Evolutionary conservation across 2,113 vertebrate genomes (phyloP).

Genomic region (Lipotes vexillifer): DNA sequence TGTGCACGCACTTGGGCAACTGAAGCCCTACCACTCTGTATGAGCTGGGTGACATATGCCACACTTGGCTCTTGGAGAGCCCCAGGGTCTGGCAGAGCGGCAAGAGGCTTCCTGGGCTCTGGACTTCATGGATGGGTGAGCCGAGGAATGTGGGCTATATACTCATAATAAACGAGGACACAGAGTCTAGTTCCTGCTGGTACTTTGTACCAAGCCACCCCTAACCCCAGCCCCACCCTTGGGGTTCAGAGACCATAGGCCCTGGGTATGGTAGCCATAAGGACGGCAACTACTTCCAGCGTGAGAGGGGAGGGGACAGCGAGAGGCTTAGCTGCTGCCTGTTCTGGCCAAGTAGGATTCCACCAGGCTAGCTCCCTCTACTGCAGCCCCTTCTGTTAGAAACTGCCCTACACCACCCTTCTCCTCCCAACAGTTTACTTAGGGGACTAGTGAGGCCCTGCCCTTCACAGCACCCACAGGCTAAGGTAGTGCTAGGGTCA

Average conservation of each 20-base stretch:
- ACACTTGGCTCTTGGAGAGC: not conserved
- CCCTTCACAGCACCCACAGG: not conserved
- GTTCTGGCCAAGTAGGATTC: not conserved
- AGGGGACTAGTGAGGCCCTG: not conserved
- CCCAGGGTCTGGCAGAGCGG: not conserved
- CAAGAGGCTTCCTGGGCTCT: not conserved
- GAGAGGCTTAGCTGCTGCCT: not conserved
- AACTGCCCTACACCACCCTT: not conserved
- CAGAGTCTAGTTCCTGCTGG: conserved; percentile 32
- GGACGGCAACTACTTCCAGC: not conserved
- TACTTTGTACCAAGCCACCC: conserved; percentile 34
- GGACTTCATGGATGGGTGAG: not conserved
- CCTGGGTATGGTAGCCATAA: not conserved
- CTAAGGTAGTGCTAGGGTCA: not conserved
- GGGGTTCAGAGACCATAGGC: not conserved
- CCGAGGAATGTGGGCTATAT: not conserved
- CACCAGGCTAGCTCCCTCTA: not conserved
- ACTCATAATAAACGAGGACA: conserved; percentile 62
- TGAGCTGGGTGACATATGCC: not conserved
- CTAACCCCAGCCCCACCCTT: not conserved
- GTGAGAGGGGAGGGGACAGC: not conserved
- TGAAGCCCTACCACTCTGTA: not conserved
- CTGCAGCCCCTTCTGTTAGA: not conserved
- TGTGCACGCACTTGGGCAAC: conserved; percentile 83
- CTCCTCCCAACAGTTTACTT: not conserved